Evolutionary conservation across 1,140 invertebrate species (phyloP), one percentile per base, ranked within the genome.

Genomic region (Caenorhabditis tropicalis): DNA sequence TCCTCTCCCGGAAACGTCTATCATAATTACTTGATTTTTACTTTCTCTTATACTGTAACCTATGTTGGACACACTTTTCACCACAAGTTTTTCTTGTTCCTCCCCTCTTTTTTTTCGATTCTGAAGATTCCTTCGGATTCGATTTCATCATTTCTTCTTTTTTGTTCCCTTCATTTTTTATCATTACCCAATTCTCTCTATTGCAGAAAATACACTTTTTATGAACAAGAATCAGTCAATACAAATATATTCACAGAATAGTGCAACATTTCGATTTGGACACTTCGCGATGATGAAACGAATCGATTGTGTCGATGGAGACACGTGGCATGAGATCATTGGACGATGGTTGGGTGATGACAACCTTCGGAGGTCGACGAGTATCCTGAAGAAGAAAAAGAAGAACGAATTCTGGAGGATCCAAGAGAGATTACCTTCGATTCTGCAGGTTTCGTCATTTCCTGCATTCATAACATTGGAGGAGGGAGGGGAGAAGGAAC

Each of bases 261-360:
- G 39, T 56, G n/a, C 83, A 84, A 29, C 83, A 84, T 31, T 56
- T 53, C 2, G 83, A 49, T 29, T 84, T 84, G 0, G 65, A 39
- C 9, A 74, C 33, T 3, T 74, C 65, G 36, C 70, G 49, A 53
- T 27, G 31, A 43, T 65, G n/a, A n/a, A n/a, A 48, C 70, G 70
- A 65, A 24, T 51, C 51, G 16, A 84, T 39, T 16, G 83, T 74
- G 49, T 84, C 83, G 19, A 65, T 58, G 24, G 83, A 84, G 33
- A 74, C 48, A 48, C 48, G 33, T 39, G 83, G 65, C 70, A 84
- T 79, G 31, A 84, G 74, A 80, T 84, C 65, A 58, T 53, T 81
- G 16, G 83, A 84, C 1, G 83, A 84, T 31, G 83, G 83, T 31
- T 84, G 83, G 9, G 83, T 84, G 49, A 84, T 84, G 70, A 84